Base-by-base conservation (phyloP, 30 jellyfish, hydroid and myxozoan genomes). In the Nemopilema nomurai region DNA sequence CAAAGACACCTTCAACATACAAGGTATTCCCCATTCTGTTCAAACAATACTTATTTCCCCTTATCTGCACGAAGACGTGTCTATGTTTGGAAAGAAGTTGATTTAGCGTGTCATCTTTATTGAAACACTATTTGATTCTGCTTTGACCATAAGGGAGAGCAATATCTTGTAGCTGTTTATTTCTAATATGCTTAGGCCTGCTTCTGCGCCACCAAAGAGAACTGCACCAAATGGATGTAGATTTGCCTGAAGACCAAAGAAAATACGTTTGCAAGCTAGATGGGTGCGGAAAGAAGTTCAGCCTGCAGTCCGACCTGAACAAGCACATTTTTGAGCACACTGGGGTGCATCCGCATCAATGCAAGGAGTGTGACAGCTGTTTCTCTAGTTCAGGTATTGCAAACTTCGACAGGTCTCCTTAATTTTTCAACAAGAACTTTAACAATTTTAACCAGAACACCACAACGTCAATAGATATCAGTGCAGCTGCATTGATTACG, bases 381-480 rank as follows among this genome's bases (percentile, higher is more conserved):
- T 86, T 76, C 22, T 86, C 95, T n/a, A 65, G 95, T 70, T 67
- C 89, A 76, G 95, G 95, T 86, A 86, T 1, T 29, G 0, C 1
- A 9, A 20, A 64, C 31, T 64, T 41, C n/a, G 67, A 20, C 67
- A 16, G 67, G 67, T 52, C n/a, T 52, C n/a, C n/a, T 52, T 52
- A 20, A 52, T 52, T 52, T 16, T 20, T 52, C n/a, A 20, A 16
- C n/a, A 52, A 20, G 16, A 52, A 52, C 18, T 16, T 20, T 20
- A 52, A n/a, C n/a, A n/a, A n/a, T n/a, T n/a, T n/a, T n/a, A n/a
- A n/a, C n/a, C n/a, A n/a, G n/a, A n/a, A n/a, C n/a, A n/a, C n/a
- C n/a, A n/a, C n/a, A n/a, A n/a, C n/a, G n/a, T n/a, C n/a, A n/a
- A n/a, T n/a, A n/a, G n/a, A n/a, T n/a, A n/a, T n/a, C n/a, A n/a